Base-by-base conservation (phyloP, 2,113 vertebrate genomes). In the Delphinus delphis region DNA sequence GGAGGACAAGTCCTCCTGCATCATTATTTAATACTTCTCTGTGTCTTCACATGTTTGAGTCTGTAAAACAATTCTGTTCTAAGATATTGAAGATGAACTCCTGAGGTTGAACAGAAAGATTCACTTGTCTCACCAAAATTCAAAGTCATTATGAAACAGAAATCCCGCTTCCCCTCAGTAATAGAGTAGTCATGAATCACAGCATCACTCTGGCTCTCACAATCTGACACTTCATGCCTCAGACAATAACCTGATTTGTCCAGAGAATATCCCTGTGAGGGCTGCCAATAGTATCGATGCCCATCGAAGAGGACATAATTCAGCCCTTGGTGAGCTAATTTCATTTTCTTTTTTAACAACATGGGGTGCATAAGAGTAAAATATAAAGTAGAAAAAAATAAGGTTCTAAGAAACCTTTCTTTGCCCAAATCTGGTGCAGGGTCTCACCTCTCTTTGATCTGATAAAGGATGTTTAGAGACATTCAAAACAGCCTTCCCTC, bases 181-280 rank as follows among this genome's bases (percentile, higher is more conserved):
- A 98, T 96, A 98, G 95, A 98, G 98, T 97, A 98, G 97, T 98
- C 98, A 98, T 95, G 98, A 99, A 98, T 99, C 98, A 98, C 97
- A 98, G 98, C 96, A 81, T 99, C 98, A 98, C 13, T 50, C 98
- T 96, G 97, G 98, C 98, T 98, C 85, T 99, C 98, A 98, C 98
- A 99, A 99, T 98, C 97, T 99, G 98, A 98, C 98, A 98, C 98
- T 98, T 99, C 98, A 98, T 96, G 98, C 98, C 98, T 99, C 98
- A 98, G 97, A 98, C 98, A 99, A 98, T 99, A 98, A 98, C 98
- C 99, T 99, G 99, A 99, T 99, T 99, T 99, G 98, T 99, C 98
- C 99, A 92, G 98, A 98, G 98, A 98, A 97, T 96, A 92, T 97
- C 73, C 96, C 96, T 97, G 95, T 87, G 96, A 98, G 70, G 79